Base-by-base conservation (phyloP, 1,140 invertebrate genomes). In the Drosophila triauraria region DNA sequence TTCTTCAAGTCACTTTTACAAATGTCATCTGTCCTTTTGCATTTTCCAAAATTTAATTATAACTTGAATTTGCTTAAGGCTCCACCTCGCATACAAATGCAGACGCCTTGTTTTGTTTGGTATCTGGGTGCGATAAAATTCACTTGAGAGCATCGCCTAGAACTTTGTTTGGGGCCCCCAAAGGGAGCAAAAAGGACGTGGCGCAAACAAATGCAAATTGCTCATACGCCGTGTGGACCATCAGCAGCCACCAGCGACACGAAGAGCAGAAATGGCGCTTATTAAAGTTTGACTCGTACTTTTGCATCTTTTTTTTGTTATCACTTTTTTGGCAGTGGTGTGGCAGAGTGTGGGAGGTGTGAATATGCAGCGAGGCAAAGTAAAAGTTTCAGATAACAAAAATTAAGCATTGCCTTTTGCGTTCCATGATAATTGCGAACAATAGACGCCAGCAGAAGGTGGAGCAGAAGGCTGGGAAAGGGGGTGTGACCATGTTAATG, bases 281-380 rank as follows among this genome's bases (percentile, higher is more conserved):
- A 88, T 88, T 88, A 88, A 90, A 88, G 84, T 88, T 88, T 71
- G 80, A 81, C 78, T 88, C 80, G 78, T 78, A 81, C 80, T 87
- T 80, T 70, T 63, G 56, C 54, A 58, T 63, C 8, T 46, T 32
- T 32, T 50, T 56, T 64, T 72, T 64, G 30, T 42, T 68, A 48
- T 42, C 17, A 48, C 20, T 38, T 74, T 72, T 60, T 43, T 1
- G 17, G 40, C 8, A 13, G 8, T 23, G 20, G 30, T 6, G 46
- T 3, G 43, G 25, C 20, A 35, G 50, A 23, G 43, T 42, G 40
- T 30, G 48, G 30, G 54, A 44, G 51, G 77, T 40, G 61, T 51
- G 59, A 44, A 56, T 51, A 56, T 51, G 51, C 67, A 78, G 40
- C 53, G 60, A 64, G 47, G 56, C 60, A 80, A 80, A 88, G 80